Evolutionary conservation across 2,797 vertebrate species (phyloP), one percentile per base, ranked within the genome.

Genomic region (Cryptoprocta ferox): DNA sequence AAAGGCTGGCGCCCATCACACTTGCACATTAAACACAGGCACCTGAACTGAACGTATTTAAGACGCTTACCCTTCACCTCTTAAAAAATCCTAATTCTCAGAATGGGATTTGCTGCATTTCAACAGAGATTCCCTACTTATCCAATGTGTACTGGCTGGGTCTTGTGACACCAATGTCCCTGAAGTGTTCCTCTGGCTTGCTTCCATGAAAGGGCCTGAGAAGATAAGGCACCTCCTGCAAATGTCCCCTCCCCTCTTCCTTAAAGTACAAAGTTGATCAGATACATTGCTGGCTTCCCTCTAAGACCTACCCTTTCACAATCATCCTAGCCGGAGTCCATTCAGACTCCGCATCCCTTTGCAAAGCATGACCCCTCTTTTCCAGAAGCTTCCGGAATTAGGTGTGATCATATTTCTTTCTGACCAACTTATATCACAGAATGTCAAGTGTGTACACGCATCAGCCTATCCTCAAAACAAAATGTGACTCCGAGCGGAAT

Each of bases 311-410:
- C 42, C 37, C 18, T 93, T 65, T 76, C 63, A 21, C 18, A 37
- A 48, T 3, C 50, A 61, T 4, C 7, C 70, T 81, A 21, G 16
- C 75, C 21, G 48, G 30, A 66, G 75, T 16, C 80, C 16, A 10
- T 56, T 83, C 21, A 37, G n/a, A 66, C 75, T 13, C 80, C 19
- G 5, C 63, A 83, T 48, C 61, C 30, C 24, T 93, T 63, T 68
- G 39, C 6, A 53, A 48, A 90, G 26, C 26, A 42, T 15, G 65
- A 59, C 24, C 63, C 42, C 7, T 73, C 15, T 79, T 89, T 94
- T 93, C 95, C 75, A 95, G 91, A 94, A 93, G 32, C 35, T 24
- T 82, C 82, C 63, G 79, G 48, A 82, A 95, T 32, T 66, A 37
- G 11, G 83, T 39, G 39, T 24, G 37, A 89, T 61, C 35, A 32